These are phyloP conservation scores for Staurois parvus DNA, from an alignment of 2,797 vertebrate species.

Conservation along the genomic window DNA sequence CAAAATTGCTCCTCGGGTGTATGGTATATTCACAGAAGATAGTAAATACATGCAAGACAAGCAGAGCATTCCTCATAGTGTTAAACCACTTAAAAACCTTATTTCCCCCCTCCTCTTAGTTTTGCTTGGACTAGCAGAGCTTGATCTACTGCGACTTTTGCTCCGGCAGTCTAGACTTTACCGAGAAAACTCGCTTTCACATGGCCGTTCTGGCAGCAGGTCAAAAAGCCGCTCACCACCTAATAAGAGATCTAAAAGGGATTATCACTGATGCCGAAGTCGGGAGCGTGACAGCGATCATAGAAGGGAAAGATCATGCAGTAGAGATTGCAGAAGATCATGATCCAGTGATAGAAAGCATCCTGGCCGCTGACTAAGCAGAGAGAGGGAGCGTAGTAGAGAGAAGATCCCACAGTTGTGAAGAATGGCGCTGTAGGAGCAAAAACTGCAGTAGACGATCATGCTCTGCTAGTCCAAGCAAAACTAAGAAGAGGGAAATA, in stretches of 20 bases:
- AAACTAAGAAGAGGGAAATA: slow-evolving; percentile 87
- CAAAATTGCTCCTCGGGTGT: no score
- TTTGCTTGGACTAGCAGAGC: no score
- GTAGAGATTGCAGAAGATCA: slow-evolving; percentile 79
- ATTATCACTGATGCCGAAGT: slow-evolving; percentile 82
- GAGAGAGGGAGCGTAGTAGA: slow-evolving; percentile 91
- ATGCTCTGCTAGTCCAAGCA: slow-evolving; percentile 85
- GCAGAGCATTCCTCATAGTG: no score
- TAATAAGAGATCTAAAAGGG: slow-evolving; percentile 93
- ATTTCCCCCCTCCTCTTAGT: no score
- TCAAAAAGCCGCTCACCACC: slow-evolving; percentile 92
- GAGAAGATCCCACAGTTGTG: slow-evolving; percentile 87
- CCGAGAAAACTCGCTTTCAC: slow-evolving; percentile 90
- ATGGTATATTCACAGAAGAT: no score
- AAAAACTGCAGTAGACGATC: slow-evolving; percentile 87
- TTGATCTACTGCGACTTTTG: no score
- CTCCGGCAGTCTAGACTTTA: slow-evolving; percentile 94
- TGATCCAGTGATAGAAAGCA: slow-evolving; percentile 93
- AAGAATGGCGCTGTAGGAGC: slow-evolving; percentile 78
- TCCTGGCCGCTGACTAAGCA: slow-evolving; percentile 90
- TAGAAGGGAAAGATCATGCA: slow-evolving; percentile 79
- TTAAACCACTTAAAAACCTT: no score
- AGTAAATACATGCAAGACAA: no score
- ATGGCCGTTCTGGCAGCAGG: slow-evolving; percentile 88
- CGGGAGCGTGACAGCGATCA: slow-evolving; percentile 87